phyloP scores from a whole-genome alignment of 2,888 invertebrate genomes.

The Xylota sylvarum region DNA sequence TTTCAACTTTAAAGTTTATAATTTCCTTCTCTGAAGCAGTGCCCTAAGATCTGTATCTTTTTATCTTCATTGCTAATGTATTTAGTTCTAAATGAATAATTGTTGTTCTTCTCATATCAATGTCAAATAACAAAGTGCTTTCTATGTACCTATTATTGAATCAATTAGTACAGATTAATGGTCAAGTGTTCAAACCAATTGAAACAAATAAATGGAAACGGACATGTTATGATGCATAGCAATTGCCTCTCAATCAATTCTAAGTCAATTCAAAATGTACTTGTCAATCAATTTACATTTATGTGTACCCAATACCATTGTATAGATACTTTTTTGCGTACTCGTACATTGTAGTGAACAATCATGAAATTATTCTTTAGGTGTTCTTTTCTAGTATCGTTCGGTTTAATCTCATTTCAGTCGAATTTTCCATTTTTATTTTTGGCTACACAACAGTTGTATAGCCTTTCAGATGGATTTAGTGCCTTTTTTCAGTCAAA shows the following conservation, averaged over 20 bases:
- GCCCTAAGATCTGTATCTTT: no score
- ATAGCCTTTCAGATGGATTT: background rate
- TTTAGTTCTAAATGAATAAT: background rate
- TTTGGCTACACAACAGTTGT: no score
- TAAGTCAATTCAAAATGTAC: background rate
- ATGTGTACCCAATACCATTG: background rate
- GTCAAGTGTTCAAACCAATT: conserved; percentile 71
- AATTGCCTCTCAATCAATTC: conserved; percentile 44
- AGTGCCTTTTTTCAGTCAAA: background rate
- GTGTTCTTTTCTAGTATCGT: background rate
- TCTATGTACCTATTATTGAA: conserved; percentile 24
- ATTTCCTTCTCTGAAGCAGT: no score
- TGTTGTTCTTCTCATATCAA: background rate
- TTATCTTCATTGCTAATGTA: background rate
- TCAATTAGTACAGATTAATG: conserved; percentile 69
- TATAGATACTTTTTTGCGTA: background rate
- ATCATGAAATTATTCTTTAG: background rate
- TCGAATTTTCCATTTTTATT: background rate
- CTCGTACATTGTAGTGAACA: background rate
- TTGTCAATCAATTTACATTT: conserved; percentile 58
- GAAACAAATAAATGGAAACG: conserved; percentile 58
- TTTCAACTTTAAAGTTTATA: no score
- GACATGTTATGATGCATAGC: conserved; percentile 33
- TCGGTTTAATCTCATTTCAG: no score
- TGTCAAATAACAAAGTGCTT: conserved; percentile 27